A percentile compares a stretch with the other conserved stretches of the same genome.
These are phyloP conservation scores for Decapterus maruadsi DNA, from an alignment of 2,797 vertebrate species.

Conservation along the genomic window DNA sequence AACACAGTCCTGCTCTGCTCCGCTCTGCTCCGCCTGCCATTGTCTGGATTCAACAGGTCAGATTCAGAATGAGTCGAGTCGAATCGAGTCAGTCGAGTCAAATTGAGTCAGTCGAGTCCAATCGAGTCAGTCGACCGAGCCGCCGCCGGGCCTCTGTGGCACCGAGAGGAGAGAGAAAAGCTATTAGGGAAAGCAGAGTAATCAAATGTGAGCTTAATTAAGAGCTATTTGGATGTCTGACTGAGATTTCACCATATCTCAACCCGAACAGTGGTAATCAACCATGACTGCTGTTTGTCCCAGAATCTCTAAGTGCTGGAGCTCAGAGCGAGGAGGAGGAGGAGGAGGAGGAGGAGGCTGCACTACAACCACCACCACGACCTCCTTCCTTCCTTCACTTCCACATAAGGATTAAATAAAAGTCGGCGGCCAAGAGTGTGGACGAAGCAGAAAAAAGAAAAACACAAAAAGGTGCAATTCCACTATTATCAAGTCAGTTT, in stretches of 20 bases:
- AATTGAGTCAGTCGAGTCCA: too few relatives aligned
- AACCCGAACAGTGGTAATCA: slow-evolving; percentile 63
- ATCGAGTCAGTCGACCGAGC: too few relatives aligned
- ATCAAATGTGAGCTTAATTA: slow-evolving; percentile 71
- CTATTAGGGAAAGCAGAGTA: slow-evolving; percentile 43
- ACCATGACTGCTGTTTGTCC: slow-evolving; percentile 64
- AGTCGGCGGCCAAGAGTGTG: slow-evolving; percentile 14
- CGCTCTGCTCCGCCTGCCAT: slow-evolving; percentile 4
- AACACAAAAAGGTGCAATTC: slow-evolving; percentile 58
- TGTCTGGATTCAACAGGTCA: slow-evolving; percentile 48
- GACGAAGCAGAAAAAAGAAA: slow-evolving; percentile 32
- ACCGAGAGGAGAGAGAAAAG: slow-evolving; percentile 22
- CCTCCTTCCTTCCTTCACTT: slow-evolving; percentile 30
- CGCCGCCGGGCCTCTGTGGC: slow-evolving; percentile 6
- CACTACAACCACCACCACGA: neutral
- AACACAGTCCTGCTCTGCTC: neutral
- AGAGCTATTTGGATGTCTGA: slow-evolving; percentile 66
- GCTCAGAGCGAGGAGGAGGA: slow-evolving; percentile 26
- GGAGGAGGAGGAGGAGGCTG: too few relatives aligned
- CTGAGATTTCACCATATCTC: slow-evolving; percentile 67
- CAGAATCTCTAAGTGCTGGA: slow-evolving; percentile 23
- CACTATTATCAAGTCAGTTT: slow-evolving; percentile 65
- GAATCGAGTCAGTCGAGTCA: too few relatives aligned
- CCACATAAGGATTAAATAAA: slow-evolving; percentile 51
- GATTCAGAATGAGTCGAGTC: neutral